Conservation (phyloP, 2,113 vertebrate genomes). For the Rhinolophus ferrumequinum region DNA sequence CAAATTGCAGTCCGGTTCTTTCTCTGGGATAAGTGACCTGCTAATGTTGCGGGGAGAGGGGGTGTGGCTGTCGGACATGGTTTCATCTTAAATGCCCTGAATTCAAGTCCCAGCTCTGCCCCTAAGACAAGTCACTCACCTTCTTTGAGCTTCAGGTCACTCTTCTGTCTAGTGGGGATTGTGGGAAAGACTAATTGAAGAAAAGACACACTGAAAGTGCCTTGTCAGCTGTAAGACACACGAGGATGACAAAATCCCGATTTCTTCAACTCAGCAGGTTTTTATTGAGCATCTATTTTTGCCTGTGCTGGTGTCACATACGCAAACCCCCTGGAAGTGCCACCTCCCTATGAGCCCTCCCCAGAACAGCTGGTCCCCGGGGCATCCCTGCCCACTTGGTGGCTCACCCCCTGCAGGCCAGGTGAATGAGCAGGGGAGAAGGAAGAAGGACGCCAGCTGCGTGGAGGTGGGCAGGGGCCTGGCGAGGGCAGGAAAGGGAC, state of each 20-base stretch:
- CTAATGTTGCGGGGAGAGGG: fast-evolving
- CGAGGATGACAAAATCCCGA: fast-evolving
- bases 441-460: too few species aligned
- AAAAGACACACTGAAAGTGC: neutral
- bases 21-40: neutral
- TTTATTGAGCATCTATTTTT: neutral
- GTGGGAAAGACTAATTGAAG: neutral
- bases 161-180: neutral
- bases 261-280: neutral
- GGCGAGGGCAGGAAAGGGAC: fast-evolving
- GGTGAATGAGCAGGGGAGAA: neutral
- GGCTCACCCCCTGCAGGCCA: neutral
- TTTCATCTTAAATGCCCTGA: neutral
- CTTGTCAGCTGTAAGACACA: neutral
- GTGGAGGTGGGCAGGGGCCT: too few species aligned
- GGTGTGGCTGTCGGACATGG: neutral
- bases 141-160: neutral
- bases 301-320: neutral
- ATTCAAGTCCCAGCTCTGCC: neutral
- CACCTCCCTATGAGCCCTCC: fast-evolving
- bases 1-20: neutral
- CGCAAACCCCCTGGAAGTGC: neutral
- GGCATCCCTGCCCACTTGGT: fast-evolving
- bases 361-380: too few species aligned
- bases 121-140: neutral